Conservation (phyloP, 2,113 vertebrate genomes). For the Peucedramus taeniatus region DNA sequence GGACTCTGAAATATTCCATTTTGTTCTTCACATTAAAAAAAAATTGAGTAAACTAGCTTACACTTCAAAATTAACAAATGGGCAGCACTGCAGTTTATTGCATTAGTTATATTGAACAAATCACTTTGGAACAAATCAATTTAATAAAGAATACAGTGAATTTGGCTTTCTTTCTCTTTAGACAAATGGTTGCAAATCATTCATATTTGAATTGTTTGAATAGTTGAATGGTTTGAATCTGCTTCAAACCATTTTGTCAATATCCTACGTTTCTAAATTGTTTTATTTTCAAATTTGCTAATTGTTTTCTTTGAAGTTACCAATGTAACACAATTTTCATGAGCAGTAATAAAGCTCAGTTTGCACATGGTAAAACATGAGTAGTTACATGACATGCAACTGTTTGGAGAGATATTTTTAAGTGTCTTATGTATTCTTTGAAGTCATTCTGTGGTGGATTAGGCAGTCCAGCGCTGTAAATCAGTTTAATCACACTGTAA, state of each 20-base stretch:
- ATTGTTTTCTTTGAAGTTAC: background rate
- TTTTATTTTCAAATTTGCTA: background rate
- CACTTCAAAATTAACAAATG: background rate
- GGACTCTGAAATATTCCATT: background rate
- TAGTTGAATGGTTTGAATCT: background rate
- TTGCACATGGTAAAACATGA: background rate
- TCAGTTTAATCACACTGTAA: background rate
- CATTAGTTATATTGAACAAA: background rate
- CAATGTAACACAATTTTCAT: background rate
- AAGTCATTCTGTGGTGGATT: background rate
- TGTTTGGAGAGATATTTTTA: background rate
- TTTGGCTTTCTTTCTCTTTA: background rate
- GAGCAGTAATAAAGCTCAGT: background rate
- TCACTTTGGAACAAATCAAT: background rate
- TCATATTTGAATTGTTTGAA: background rate
- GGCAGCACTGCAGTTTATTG: background rate
- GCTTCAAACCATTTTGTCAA: background rate
- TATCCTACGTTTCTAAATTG: background rate
- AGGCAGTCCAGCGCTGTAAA: background rate
- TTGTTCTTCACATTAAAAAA: background rate
- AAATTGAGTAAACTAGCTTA: background rate
- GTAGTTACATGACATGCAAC: background rate
- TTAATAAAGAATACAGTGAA: background rate
- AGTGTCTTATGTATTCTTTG: background rate
- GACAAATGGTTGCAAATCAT: background rate